Evolutionary conservation across 2,797 vertebrate species (phyloP), one percentile per base, ranked within the genome.

Genomic region (Poeciliopsis paucimaculata): DNA sequence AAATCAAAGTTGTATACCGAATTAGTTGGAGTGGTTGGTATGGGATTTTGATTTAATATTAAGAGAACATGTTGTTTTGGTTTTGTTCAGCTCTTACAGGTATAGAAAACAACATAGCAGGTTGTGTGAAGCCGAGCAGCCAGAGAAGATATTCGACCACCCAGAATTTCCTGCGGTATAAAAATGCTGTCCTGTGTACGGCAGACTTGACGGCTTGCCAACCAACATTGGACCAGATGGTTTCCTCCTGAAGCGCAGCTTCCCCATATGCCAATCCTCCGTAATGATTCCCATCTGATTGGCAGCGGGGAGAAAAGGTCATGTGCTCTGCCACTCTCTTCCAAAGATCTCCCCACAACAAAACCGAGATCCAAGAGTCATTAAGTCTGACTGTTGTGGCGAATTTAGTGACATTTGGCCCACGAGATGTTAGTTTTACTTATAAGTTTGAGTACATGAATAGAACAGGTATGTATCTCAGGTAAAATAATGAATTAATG

Each of bases 141-240:
- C 51, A 53, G 43, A n/a, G 64, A 79, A 73, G 71, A 68, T 28
- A 18, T 81, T 34, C 15, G 66, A 73, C 78, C 82, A 70, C 72
- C 51, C 77, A 75, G 47, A 26, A 7, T 75, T 84, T 80, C 64
- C 75, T 36, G 68, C 70, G 45, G 83, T 84, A 89, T 87, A 87
- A 87, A 91, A 91, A 90, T 70, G 79, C 81, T 6, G 60, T 81
- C 77, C 72, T 86, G 84, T 85, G 84, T 84, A 72, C 75, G 82
- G 82, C 72, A 86, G 89, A 89, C 78, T 72, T 78, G 80, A 89
- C 72, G 26, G 74, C 77, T 76, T 88, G 89, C 89, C 89, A 92
- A 79, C 80, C 85, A 89, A 78, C 77, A 79, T 79, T 41, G 60
- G 73, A 79, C 86, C 92, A 92, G 91, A 94, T 94, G 93, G 94